These are phyloP conservation scores for Sepiola atlantica DNA, from an alignment of 2,888 invertebrate species.

Conservation along the genomic window DNA sequence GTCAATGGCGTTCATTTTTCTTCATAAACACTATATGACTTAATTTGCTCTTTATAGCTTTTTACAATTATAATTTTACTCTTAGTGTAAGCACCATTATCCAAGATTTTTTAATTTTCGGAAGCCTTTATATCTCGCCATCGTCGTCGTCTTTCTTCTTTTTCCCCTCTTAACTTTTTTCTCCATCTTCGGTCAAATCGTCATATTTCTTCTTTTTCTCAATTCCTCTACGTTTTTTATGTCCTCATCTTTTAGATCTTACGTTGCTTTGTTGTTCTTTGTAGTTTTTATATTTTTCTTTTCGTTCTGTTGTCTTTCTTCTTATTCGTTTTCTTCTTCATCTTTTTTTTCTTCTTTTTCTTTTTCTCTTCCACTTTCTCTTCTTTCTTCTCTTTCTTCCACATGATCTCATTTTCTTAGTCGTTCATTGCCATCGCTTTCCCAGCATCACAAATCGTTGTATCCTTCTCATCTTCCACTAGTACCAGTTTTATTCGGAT, in stretches of 20 bases:
- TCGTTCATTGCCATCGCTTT: background rate
- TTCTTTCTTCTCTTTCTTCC: background rate
- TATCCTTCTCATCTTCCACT: background rate
- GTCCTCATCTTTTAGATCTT: background rate
- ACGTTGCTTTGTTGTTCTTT: too few species aligned
- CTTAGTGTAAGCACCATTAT: background rate
- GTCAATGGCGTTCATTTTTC: too few species aligned
- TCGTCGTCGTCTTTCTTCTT: background rate
- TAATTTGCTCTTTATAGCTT: too few species aligned
- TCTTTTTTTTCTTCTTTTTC: too few species aligned
- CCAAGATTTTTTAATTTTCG: background rate
- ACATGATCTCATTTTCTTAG: background rate
- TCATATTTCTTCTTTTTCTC: background rate
- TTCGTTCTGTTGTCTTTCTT: background rate
- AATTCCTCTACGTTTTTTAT: background rate
- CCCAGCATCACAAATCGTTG: background rate
- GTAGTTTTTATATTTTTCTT: too few species aligned
- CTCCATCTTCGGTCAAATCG: background rate
- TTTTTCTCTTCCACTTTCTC: background rate
- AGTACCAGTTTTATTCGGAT: background rate
- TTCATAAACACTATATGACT: too few species aligned
- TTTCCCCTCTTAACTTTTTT: background rate
- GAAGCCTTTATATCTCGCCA: background rate
- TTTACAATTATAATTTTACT: too few species aligned
- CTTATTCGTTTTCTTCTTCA: background rate